phyloP scores from a whole-genome alignment of 2,113 vertebrate genomes.

The Marmota monax region DNA sequence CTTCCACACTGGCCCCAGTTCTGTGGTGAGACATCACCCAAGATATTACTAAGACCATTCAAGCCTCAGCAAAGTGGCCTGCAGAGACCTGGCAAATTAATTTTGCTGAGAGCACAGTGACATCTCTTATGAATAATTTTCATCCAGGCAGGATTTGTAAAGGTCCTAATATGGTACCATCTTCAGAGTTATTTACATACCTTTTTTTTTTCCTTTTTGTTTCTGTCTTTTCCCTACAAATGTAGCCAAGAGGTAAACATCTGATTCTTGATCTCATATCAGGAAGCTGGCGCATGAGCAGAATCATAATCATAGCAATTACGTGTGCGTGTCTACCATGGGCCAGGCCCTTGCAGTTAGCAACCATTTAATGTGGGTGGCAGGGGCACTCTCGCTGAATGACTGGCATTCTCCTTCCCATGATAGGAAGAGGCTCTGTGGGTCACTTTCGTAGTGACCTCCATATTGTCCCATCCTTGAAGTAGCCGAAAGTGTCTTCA shows the following conservation, averaged over 20 bases:
- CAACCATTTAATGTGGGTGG: too few species aligned
- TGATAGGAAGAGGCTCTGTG: too few species aligned
- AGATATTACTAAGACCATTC: slow-evolving; percentile 65
- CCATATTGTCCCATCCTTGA: too few species aligned
- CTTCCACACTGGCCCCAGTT: background rate
- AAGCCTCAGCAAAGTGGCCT: slow-evolving; percentile 63
- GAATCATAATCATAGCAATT: background rate
- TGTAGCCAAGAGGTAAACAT: background rate
- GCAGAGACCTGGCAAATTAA: slow-evolving; percentile 33
- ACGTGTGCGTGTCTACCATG: fast-evolving
- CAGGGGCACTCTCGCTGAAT: too few species aligned
- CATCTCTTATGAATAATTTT: slow-evolving; percentile 63
- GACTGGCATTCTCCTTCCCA: too few species aligned
- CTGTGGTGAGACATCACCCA: slow-evolving; percentile 57
- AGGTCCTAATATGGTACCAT: background rate
- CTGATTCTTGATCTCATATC: background rate
- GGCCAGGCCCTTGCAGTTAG: background rate
- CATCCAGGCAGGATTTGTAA: slow-evolving; percentile 14
- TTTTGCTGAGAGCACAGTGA: slow-evolving; percentile 54
- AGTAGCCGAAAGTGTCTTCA: too few species aligned
- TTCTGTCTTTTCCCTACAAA: background rate
- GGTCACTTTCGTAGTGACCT: too few species aligned
- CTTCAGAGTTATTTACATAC: background rate
- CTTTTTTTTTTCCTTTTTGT: background rate
- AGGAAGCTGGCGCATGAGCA: background rate